Conservation (phyloP, 2,113 vertebrate species). For the Ophiodon elongatus region DNA sequence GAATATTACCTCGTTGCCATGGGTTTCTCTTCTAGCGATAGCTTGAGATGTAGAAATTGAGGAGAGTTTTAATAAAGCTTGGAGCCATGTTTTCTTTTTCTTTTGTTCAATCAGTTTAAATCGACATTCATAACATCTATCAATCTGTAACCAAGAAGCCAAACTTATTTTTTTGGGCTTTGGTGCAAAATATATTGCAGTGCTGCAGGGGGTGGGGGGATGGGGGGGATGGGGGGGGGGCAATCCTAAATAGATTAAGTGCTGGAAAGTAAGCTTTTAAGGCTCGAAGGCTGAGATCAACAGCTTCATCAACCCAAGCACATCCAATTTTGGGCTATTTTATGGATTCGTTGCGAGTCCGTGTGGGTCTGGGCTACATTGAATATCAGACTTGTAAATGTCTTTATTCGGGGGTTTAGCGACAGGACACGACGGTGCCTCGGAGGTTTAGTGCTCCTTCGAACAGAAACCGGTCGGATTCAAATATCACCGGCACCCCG, state of each 20-base stretch:
- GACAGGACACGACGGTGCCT: not conserved
- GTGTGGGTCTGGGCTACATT: not conserved
- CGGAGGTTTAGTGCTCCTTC: slow-evolving; percentile 14
- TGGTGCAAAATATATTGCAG: not conserved
- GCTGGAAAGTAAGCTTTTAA: not conserved
- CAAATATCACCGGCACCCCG: slow-evolving; percentile 27
- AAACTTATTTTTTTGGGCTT: not conserved
- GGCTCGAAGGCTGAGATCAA: not conserved
- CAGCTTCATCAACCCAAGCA: not conserved
- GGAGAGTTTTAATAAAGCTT: not conserved
- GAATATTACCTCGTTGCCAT: not conserved
- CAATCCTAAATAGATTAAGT: not conserved
- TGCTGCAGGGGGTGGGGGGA: not conserved
- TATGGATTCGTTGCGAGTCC: not conserved
- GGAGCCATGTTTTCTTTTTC: not conserved
- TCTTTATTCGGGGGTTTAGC: not conserved
- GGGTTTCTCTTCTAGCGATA: not conserved
- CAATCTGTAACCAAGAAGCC: not conserved
- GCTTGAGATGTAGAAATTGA: not conserved
- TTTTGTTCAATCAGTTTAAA: not conserved
- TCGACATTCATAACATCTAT: not conserved
- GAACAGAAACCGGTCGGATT: slow-evolving; percentile 3
- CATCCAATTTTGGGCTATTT: not conserved
- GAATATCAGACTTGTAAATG: not conserved
- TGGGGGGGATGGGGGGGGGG: too few species aligned